Evolutionary conservation across 92 coral and sea anemone species (phyloP).

Genomic region (Isaurus tuberculatus): DNA sequence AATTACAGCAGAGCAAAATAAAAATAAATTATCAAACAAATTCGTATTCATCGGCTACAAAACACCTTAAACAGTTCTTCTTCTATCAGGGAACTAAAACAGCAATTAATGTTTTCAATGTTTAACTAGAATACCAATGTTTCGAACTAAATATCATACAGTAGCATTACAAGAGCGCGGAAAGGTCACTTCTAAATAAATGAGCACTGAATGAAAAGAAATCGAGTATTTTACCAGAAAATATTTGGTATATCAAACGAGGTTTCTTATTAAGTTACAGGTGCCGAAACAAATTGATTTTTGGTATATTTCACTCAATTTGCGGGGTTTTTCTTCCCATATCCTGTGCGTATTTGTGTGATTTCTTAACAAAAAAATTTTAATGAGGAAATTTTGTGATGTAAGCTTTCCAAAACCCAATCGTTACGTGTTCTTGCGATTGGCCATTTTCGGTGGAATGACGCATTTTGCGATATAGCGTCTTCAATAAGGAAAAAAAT

Average conservation of each 20-base stretch:
- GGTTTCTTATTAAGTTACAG: not conserved
- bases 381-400: not conserved
- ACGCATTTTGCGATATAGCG: conserved; percentile 35
- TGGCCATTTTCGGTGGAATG: conserved; percentile 12
- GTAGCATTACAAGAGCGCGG: too few species aligned
- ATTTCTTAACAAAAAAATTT: not conserved
- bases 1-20: too few species aligned
- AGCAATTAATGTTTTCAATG: too few species aligned
- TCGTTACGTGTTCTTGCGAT: not conserved
- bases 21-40: too few species aligned
- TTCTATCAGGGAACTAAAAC: too few species aligned
- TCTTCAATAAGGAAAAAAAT: conserved; percentile 19
- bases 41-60: too few species aligned
- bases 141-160: too few species aligned
- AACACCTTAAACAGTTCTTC: too few species aligned
- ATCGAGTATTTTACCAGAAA: too few species aligned
- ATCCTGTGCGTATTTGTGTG: conserved; percentile 22
- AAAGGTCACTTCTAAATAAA: too few species aligned
- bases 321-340: not conserved
- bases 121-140: too few species aligned
- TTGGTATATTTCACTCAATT: not conserved
- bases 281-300: not conserved
- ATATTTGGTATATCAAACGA: not conserved
- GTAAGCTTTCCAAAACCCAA: not conserved
- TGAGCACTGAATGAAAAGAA: too few species aligned